These are phyloP conservation scores for Acrocephalus arundinaceus DNA, from an alignment of 2,113 vertebrate genomes.

Conservation along the genomic window DNA sequence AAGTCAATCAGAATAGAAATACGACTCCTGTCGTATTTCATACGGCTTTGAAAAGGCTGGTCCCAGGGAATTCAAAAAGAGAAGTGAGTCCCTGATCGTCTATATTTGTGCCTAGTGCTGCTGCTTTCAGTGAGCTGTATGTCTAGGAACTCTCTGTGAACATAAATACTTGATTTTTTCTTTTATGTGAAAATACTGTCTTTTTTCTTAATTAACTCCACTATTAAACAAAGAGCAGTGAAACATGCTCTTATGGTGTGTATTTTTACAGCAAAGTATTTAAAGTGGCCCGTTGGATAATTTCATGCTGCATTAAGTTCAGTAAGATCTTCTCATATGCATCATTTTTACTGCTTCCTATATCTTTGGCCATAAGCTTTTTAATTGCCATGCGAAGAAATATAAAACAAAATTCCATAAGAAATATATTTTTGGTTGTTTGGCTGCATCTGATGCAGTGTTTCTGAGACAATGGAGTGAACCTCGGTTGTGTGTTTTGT, in stretches of 20 bases:
- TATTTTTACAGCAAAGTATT: constrained; percentile 60
- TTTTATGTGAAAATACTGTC: not conserved
- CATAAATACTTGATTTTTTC: not conserved
- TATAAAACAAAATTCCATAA: not conserved
- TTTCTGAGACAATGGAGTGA: not conserved
- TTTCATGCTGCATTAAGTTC: constrained; percentile 69
- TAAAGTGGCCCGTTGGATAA: constrained; percentile 57
- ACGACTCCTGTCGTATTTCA: not conserved
- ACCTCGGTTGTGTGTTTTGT: not conserved
- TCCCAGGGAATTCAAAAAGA: not conserved
- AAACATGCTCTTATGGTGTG: constrained; percentile 49
- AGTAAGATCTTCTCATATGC: constrained; percentile 33
- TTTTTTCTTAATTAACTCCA: not conserved
- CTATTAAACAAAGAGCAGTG: constrained; percentile 46
- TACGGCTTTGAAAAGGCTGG: not conserved
- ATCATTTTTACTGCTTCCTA: constrained; percentile 69
- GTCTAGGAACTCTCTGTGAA: not conserved
- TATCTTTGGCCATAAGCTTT: constrained; percentile 58
- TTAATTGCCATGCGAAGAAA: constrained; percentile 57
- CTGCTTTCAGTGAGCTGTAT: not conserved
- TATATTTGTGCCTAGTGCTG: not conserved
- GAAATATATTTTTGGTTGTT: not conserved
- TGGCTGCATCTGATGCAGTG: not conserved
- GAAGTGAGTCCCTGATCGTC: not conserved
- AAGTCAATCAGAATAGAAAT: constrained; percentile 20